These are phyloP conservation scores for Hirundichthys speculiger DNA, from an alignment of 2,113 vertebrate species.

Conservation along the genomic window DNA sequence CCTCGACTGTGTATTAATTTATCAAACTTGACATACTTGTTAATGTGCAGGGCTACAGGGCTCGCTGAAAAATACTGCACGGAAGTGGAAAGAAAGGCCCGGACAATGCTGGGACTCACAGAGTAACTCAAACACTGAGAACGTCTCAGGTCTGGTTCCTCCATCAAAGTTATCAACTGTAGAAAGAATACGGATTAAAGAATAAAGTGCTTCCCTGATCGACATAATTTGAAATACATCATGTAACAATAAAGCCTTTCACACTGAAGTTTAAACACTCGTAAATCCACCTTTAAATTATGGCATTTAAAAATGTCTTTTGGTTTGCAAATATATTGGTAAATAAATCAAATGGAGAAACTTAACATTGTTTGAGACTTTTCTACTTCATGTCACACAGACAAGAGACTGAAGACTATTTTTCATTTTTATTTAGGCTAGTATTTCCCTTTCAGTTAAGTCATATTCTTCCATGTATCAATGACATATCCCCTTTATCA, in stretches of 20 bases:
- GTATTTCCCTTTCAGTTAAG: conserved; percentile 73
- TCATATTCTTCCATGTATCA: conserved; percentile 69
- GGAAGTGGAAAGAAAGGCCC: conserved; percentile 81
- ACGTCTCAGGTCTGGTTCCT: background rate
- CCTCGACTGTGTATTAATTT: too few species aligned
- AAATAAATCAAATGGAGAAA: background rate
- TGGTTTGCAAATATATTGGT: background rate
- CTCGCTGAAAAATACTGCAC: conserved; percentile 88
- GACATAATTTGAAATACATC: too few species aligned
- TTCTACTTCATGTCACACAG: background rate
- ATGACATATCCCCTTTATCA: conserved; percentile 67
- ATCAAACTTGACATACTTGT: background rate
- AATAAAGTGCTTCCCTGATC: too few species aligned
- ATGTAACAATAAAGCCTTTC: background rate
- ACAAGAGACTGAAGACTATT: conserved; percentile 41
- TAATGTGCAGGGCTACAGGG: conserved; percentile 78
- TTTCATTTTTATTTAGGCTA: conserved; percentile 71
- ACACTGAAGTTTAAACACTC: background rate
- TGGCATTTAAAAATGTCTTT: background rate
- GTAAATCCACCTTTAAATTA: background rate
- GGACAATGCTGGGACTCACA: background rate
- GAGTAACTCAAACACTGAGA: background rate
- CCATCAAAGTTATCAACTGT: background rate
- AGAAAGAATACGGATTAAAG: too few species aligned
- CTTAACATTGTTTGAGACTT: background rate